These are phyloP conservation scores for Ginglymostoma cirratum DNA, from an alignment of 2,113 vertebrate species.

Conservation along the genomic window DNA sequence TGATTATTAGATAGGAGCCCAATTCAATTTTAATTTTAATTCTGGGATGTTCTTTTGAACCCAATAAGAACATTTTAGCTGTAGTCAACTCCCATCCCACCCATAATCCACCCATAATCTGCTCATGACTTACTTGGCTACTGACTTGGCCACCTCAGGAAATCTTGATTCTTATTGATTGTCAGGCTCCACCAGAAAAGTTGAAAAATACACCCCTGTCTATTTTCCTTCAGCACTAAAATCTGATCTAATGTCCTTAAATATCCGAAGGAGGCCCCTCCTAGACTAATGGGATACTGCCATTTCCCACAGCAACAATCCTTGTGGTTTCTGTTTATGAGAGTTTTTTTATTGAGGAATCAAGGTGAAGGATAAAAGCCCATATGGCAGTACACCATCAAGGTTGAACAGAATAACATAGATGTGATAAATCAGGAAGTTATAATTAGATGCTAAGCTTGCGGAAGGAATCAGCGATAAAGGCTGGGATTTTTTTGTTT, in stretches of 20 bases:
- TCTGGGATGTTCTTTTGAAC: neutral
- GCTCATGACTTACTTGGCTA: neutral
- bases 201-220: neutral
- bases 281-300: neutral
- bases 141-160: neutral
- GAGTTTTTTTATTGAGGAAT: constrained; percentile 2
- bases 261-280: neutral
- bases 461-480: neutral
- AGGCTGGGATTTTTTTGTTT: neutral
- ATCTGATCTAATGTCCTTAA: neutral
- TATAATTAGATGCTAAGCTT: constrained; percentile 13
- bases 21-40: neutral
- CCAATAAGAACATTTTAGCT: neutral
- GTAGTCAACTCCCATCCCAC: too few relatives aligned
- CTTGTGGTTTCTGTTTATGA: neutral
- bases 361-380: constrained; percentile 20
- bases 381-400: neutral
- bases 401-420: constrained; percentile 5
- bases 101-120: neutral
- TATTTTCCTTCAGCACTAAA: neutral
- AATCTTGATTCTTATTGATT: neutral
- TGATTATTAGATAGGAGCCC: neutral
- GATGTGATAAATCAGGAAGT: constrained; percentile 21
- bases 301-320: neutral
- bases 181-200: neutral